A percentile compares a stretch with the other conserved stretches of the same genome.
These are phyloP conservation scores for Gerris buenoi DNA, from an alignment of 1,140 invertebrate genomes.

Conservation along the genomic window DNA sequence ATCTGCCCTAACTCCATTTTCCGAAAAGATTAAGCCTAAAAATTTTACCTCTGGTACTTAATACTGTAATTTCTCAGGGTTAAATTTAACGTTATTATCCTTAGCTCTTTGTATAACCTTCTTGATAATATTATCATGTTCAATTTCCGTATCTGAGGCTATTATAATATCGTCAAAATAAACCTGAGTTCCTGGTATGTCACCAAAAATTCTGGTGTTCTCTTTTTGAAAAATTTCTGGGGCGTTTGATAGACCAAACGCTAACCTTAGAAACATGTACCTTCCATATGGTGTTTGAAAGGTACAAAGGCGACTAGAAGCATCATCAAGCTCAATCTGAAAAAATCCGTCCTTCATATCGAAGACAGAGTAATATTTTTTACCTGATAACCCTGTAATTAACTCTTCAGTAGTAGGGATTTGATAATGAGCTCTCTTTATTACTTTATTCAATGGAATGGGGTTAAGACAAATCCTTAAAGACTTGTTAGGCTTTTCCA, in stretches of 20 bases:
- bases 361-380: slow-evolving; percentile 8
- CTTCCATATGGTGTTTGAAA: slow-evolving; percentile 4
- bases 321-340: slow-evolving; percentile 1
- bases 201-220: slow-evolving; percentile 15
- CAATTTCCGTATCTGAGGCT: slow-evolving; percentile 14
- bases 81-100: slow-evolving; percentile 28
- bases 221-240: slow-evolving; percentile 15
- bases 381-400: slow-evolving; percentile 1
- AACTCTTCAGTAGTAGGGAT: slow-evolving; percentile 7
- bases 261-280: slow-evolving; percentile 11
- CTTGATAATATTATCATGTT: slow-evolving; percentile 21
- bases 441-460: slow-evolving; percentile 22
- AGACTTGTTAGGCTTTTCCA: slow-evolving; percentile 28
- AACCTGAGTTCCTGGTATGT: slow-evolving; percentile 9
- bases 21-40: slow-evolving; percentile 26
- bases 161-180: slow-evolving; percentile 29
- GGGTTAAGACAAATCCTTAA: slow-evolving; percentile 31
- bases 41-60: too few relatives aligned
- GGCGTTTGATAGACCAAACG: slow-evolving; percentile 15
- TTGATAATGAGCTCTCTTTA: slow-evolving; percentile 8
- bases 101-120: slow-evolving; percentile 23
- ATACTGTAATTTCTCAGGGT: slow-evolving; percentile 28
- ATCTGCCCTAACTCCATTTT: slow-evolving; percentile 27
- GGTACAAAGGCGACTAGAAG: slow-evolving; percentile 3
- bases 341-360: slow-evolving; percentile 8